These are phyloP conservation scores for Cylloceria caligata DNA, from an alignment of 2,888 invertebrate genomes.

Conservation along the genomic window DNA sequence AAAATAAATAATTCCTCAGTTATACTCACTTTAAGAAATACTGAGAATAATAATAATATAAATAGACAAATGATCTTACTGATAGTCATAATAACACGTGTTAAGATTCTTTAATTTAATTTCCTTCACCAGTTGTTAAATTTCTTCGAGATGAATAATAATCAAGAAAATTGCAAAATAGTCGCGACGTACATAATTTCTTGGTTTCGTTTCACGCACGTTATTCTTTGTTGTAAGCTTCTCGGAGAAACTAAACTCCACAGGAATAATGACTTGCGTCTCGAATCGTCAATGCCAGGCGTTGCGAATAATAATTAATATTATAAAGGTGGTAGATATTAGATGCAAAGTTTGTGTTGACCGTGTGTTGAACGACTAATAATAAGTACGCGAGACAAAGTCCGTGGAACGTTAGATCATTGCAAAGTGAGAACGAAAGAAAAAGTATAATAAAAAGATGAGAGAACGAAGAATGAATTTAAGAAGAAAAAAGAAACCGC, in stretches of 20 bases:
- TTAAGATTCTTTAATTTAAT: not conserved
- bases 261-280: conserved; percentile 31
- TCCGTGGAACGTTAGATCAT: conserved; percentile 15
- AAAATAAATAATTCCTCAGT: not conserved
- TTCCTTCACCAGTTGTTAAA: not conserved
- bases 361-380: conserved; percentile 29
- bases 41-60: not conserved
- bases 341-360: conserved; percentile 44
- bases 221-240: conserved; percentile 4
- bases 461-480: conserved; percentile 32
- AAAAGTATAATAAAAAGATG: conserved; percentile 19
- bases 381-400: conserved; percentile 36
- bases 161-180: conserved; percentile 1
- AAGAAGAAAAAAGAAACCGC: conserved; percentile 2
- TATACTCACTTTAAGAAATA: not conserved
- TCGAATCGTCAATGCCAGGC: conserved; percentile 34
- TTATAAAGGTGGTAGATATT: conserved; percentile 51
- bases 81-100: not conserved
- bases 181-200: not conserved
- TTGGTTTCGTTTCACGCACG: not conserved
- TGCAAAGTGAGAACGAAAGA: conserved; percentile 1
- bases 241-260: conserved; percentile 10
- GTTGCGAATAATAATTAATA: conserved; percentile 50
- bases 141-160: not conserved
- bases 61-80: not conserved